Conservation (phyloP, 2,888 invertebrate species). For the Pharmacophagus antenor region DNA sequence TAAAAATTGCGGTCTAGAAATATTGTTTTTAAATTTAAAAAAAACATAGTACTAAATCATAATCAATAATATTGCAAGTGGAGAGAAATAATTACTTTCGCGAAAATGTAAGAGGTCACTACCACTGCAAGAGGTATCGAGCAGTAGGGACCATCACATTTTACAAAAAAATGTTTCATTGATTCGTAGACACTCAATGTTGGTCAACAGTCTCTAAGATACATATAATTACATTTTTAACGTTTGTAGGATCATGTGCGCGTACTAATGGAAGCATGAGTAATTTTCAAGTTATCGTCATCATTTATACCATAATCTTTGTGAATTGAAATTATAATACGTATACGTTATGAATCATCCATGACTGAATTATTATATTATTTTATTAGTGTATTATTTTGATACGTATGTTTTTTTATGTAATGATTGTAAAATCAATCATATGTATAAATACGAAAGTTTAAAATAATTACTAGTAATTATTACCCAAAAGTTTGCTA, state of each 20-base stretch:
- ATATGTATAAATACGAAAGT: neutral
- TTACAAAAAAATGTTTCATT: neutral
- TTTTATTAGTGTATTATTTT: neutral
- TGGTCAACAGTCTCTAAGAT: no score
- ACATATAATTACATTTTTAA: no score
- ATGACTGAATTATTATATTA: conserved; percentile 30
- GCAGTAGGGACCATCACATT: neutral
- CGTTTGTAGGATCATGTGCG: neutral
- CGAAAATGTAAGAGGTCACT: neutral
- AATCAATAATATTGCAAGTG: no score
- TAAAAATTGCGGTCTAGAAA: no score
- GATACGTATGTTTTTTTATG: no score
- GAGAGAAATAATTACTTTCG: neutral
- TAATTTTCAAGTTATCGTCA: conserved; percentile 27
- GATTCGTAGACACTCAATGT: no score
- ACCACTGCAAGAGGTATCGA: neutral
- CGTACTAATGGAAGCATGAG: conserved; percentile 10
- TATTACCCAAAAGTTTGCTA: no score
- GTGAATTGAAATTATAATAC: conserved; percentile 5
- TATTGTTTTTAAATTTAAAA: no score
- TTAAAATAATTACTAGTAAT: no score
- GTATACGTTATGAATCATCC: conserved; percentile 26
- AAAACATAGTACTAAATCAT: no score
- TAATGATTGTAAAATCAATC: neutral
- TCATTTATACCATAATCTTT: conserved; percentile 8